Percentiles rank a stretch among this genome's conserved stretches.
phyloP scores from a whole-genome alignment of 2,888 invertebrate genomes.

The Alsophila aescularia region DNA sequence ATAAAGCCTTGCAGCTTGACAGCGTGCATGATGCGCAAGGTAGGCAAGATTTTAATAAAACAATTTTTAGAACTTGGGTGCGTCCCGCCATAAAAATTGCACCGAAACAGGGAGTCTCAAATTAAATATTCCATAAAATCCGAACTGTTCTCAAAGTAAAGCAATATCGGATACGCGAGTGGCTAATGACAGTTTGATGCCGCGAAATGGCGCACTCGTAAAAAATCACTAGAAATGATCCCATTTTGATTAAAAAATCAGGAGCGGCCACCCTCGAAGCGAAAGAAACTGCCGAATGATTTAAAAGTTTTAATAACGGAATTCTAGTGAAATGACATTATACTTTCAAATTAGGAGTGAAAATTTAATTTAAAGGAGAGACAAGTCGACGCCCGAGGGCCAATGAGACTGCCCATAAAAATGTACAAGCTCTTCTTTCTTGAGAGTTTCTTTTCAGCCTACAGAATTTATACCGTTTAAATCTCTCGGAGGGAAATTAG shows the following conservation, averaged over 20 bases:
- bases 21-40: background rate
- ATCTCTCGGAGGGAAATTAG: slow-evolving; percentile 82
- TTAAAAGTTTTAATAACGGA: slow-evolving; percentile 85
- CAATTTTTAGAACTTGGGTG: slow-evolving; percentile 17
- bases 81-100: slow-evolving; percentile 45
- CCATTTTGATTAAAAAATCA: slow-evolving; percentile 85
- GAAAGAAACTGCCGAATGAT: slow-evolving; percentile 79
- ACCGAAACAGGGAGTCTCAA: slow-evolving; percentile 53
- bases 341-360: slow-evolving; percentile 86
- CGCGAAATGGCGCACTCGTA: slow-evolving; percentile 77
- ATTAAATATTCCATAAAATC: slow-evolving; percentile 78
- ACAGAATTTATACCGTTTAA: slow-evolving; percentile 80
- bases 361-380: slow-evolving; percentile 85
- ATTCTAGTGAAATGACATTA: slow-evolving; percentile 85
- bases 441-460: slow-evolving; percentile 81
- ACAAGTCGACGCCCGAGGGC: slow-evolving; percentile 78
- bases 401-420: slow-evolving; percentile 82
- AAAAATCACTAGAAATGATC: slow-evolving; percentile 83
- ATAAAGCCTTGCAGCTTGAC: background rate
- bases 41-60: slow-evolving; percentile 16
- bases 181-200: slow-evolving; percentile 83
- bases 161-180: slow-evolving; percentile 82
- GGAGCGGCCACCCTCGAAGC: slow-evolving; percentile 68
- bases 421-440: slow-evolving; percentile 82
- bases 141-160: slow-evolving; percentile 76